Percentiles rank a stretch among this genome's conserved stretches.
These are phyloP conservation scores for Percina caprodes DNA, from an alignment of 2,113 vertebrate species.

Conservation along the genomic window DNA sequence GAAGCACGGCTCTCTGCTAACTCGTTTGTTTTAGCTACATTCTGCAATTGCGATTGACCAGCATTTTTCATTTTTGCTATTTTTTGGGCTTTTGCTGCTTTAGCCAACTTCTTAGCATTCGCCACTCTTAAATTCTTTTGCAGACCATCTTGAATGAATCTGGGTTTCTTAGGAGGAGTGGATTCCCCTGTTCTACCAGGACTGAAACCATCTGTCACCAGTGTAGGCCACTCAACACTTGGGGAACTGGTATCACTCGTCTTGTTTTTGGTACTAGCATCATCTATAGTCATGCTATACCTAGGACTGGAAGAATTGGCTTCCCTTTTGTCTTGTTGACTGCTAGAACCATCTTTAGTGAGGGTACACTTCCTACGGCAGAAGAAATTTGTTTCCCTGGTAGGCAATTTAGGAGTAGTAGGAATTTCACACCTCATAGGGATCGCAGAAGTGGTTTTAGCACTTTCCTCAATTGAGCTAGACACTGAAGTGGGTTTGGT, in stretches of 20 bases:
- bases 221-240: neutral
- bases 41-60: slow-evolving; percentile 1
- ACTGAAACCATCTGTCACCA: neutral
- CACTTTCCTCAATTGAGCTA: neutral
- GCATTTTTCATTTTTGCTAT: slow-evolving; percentile 2
- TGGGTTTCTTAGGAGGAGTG: slow-evolving; percentile 36
- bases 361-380: neutral
- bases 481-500: neutral
- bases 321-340: slow-evolving; percentile 15
- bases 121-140: slow-evolving; percentile 1
- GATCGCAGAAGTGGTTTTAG: neutral
- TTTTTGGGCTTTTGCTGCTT: slow-evolving; percentile 24
- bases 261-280: neutral
- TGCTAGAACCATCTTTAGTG: neutral
- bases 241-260: neutral
- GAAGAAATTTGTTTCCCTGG: neutral
- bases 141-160: neutral
- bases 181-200: neutral
- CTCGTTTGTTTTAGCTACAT: neutral
- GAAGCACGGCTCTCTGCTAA: neutral
- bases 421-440: neutral
- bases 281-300: neutral
- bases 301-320: neutral
- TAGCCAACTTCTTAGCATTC: slow-evolving; percentile 24
- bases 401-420: neutral